Conservation (phyloP, 1,140 invertebrate genomes). For the Caenorhabditis inopinata region DNA sequence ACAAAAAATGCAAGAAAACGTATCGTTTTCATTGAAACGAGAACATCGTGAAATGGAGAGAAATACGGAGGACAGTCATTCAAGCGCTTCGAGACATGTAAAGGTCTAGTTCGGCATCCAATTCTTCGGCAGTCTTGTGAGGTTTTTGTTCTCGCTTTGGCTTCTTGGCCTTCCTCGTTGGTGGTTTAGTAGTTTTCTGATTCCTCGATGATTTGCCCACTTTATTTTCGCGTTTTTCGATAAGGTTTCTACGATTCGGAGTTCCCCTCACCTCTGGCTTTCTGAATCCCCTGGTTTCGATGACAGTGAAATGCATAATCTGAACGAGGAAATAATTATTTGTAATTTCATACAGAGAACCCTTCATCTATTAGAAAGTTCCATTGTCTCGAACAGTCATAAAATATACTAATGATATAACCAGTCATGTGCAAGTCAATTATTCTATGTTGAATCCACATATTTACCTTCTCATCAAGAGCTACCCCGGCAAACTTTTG, state of each 20-base stretch:
- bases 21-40: too few relatives aligned
- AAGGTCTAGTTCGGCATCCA: constrained; percentile 46
- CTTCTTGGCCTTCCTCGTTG: neutral
- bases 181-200: neutral
- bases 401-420: too few relatives aligned
- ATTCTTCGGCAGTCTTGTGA: constrained; percentile 40
- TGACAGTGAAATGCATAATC: constrained; percentile 2
- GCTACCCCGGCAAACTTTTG: constrained; percentile 33
- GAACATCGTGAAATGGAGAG: too few relatives aligned
- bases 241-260: neutral
- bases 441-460: neutral
- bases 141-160: constrained; percentile 3
- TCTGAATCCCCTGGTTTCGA: neutral
- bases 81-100: constrained; percentile 40
- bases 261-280: neutral
- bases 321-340: neutral
- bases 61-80: neutral
- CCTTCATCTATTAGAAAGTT: too few relatives aligned
- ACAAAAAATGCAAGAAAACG: too few relatives aligned
- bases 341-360: too few relatives aligned
- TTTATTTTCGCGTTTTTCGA: neutral
- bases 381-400: too few relatives aligned
- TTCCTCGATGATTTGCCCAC: neutral
- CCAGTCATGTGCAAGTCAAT: neutral
- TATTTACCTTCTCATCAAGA: constrained; percentile 18